phyloP scores from a whole-genome alignment of 2,888 invertebrate genomes.

The Dasysyrphus tricinctus region DNA sequence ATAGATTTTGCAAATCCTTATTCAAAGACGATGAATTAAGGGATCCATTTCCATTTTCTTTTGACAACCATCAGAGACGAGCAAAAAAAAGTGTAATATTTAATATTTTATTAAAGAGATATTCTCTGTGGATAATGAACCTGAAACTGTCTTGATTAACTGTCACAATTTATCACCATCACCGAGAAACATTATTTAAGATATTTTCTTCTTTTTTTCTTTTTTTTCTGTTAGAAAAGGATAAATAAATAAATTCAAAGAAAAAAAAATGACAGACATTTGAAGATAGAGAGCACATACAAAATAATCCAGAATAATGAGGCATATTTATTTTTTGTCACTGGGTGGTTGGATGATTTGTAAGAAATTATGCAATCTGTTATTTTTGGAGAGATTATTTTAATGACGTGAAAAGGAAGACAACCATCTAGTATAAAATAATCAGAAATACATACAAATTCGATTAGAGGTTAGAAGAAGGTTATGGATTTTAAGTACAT shows the following conservation, averaged over 20 bases:
- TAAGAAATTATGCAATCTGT: slow-evolving; percentile 31
- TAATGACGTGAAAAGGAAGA: slow-evolving; percentile 6
- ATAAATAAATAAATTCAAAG: slow-evolving; percentile 1
- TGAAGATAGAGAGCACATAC: slow-evolving; percentile 4
- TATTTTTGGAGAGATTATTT: slow-evolving; percentile 16
- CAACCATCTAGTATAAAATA: not conserved
- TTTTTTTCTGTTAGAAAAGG: not conserved
- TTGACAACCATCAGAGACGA: not conserved
- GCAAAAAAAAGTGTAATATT: not conserved
- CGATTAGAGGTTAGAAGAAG: not conserved
- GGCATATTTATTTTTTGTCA: slow-evolving; percentile 1
- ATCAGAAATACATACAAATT: not conserved
- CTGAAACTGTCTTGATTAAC: slow-evolving; percentile 50
- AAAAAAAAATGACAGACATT: slow-evolving; percentile 17
- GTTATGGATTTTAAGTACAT: not conserved
- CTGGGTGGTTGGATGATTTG: not conserved
- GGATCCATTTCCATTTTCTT: not conserved
- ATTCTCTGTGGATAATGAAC: slow-evolving; percentile 18
- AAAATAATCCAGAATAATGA: slow-evolving; percentile 32
- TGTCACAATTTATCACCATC: slow-evolving; percentile 50
- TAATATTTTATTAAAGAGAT: slow-evolving; percentile 14
- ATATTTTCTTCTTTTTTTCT: not conserved
- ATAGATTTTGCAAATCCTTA: too few relatives aligned
- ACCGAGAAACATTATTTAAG: slow-evolving; percentile 43
- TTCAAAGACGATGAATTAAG: too few relatives aligned